Percentiles rank a stretch among this genome's conserved stretches.
Evolutionary conservation across 64 coral and sea anemone species (phyloP).

Genomic region (Stichodactyla mertensii): DNA sequence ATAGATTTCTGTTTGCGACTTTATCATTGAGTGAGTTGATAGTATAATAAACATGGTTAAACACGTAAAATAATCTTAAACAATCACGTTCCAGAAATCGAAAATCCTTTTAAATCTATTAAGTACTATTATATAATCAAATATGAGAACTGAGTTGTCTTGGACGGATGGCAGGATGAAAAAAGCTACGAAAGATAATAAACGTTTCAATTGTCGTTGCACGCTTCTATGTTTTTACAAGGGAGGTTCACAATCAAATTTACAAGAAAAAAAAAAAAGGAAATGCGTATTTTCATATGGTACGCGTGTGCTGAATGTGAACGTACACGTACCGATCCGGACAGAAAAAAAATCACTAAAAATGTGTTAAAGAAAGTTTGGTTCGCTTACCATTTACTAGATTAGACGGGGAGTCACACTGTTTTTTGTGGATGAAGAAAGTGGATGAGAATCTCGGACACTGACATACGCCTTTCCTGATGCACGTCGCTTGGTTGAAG

Average conservation of each 20-base stretch:
- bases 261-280: not conserved
- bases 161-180: not conserved
- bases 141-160: not conserved
- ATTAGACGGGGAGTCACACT: not conserved
- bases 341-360: not conserved
- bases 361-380: not conserved
- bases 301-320: not conserved
- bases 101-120: not conserved
- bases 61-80: not conserved
- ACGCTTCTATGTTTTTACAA: not conserved
- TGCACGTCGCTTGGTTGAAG: not conserved
- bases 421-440: not conserved
- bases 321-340: not conserved
- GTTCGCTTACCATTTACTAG: not conserved
- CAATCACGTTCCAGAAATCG: not conserved
- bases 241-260: not conserved
- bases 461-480: not conserved
- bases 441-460: not conserved
- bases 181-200: not conserved
- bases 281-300: not conserved
- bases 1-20: not conserved
- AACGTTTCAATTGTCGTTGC: not conserved
- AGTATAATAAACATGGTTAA: not conserved
- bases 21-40: not conserved
- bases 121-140: not conserved